Base-by-base conservation (phyloP, 2,113 vertebrate genomes). In the Picathartes gymnocephalus region DNA sequence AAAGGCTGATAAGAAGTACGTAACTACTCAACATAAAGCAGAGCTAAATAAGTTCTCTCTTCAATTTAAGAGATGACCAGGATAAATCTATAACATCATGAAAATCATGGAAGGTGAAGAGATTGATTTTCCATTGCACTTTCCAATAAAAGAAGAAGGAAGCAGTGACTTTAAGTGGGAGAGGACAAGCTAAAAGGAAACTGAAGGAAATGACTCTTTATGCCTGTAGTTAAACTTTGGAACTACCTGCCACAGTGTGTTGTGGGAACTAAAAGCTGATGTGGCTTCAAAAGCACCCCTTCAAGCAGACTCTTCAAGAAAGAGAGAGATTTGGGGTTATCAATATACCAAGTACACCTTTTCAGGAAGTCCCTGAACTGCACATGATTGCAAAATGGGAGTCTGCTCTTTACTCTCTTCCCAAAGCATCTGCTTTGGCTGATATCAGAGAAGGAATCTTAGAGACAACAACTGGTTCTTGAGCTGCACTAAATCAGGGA, bases 151-250 rank as follows among this genome's bases (percentile, higher is more conserved):
- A 60, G 30, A 82, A 61, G 72, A 73, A 88, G 76, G 56, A 92
- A 90, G 33, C 24, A 42, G 64, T 50, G 54, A 44, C 86, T 94
- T 88, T 47, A 70, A 82, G 39, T 62, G 81, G 54, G 72, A 74
- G n/a, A 93, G 64, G 60, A 74, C 35, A 48, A 93, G 50, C 88
- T 95, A 79, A 94, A 92, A 93, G 91, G 47, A 64, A 86, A 81
- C 0, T 11, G 91, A 94, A 96, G 92, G 86, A 97, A 96, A 60
- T 94, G 64, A 92, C 82, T 93, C 56, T n/a, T 83, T 51, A 71
- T 15, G 61, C 30, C 72, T 91, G 56, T 35, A 73, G 86, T 92
- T 95, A 90, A 96, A 92, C 80, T 92, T 88, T 90, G 47, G 92
- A 86, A 86, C 88, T 97, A 94, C 94, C 95, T 96, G 76, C 51